Evolutionary conservation across 2,888 invertebrate genomes (phyloP), one percentile per base, ranked within the genome.

Genomic region (Iselma pallidipennis): DNA sequence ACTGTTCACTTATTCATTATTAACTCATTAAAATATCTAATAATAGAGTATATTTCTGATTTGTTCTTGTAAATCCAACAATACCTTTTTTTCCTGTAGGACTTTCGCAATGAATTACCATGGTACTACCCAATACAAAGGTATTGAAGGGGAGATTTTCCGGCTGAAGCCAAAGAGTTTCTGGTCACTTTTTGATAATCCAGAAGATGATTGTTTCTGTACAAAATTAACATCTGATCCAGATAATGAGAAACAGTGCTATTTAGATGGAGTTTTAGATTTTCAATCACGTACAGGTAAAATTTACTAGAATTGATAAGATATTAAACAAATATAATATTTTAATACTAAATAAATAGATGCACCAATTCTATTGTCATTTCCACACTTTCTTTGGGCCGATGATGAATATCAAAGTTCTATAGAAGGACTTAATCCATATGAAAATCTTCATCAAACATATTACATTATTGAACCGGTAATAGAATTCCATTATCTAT

Each of bases 351-450:
- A 26, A 42, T 21, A 74, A 76, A 33, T 77, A 90, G 91, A 88
- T 68, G 88, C 88, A 2, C 88, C 88, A 29, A 81, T 91, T 33
- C 85, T 91, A 55, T 74, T 90, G 57, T 86, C 89, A 3, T 84
- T 88, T 68, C 92, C 92, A 0, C 92, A 92, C 76, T 89, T 90
- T 81, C 78, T 88, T 55, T 85, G 84, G 65, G 89, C 88, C 3
- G 85, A 89, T 69, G 76, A 81, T 54, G 79, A 77, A 21, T 90
- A 90, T 73, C 77, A 80, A 1, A 82, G 84, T 54, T 84, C 84
- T 26, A 85, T 90, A 5, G 78, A 85, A 0, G 90, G 90, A 26
- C 77, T 80, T 0, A 71, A 72, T 9, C 33, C 91, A 0, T 75
- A 83, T 59, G 79, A 80, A 64, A 83, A 85, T 3, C 78, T 82